A percentile compares a stretch with the other conserved stretches of the same genome.
phyloP scores from a whole-genome alignment of 1,140 invertebrate genomes.

The Ceratina australensis region DNA sequence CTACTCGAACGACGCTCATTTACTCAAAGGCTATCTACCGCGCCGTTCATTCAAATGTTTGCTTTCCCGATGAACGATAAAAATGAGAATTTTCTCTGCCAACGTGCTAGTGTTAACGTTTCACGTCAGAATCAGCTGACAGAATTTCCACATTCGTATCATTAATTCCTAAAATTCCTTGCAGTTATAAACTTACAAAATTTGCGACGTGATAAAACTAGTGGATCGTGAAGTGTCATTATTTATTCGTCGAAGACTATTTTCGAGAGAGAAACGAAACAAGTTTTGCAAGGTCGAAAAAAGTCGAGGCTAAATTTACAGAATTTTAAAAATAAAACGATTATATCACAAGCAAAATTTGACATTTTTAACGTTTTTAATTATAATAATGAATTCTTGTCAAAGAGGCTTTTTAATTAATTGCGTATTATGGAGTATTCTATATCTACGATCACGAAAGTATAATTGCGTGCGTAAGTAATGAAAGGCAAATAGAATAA shows the following conservation, averaged over 20 bases:
- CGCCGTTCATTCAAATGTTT: background rate
- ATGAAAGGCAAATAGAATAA: too few species aligned
- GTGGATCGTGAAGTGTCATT: background rate
- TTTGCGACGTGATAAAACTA: background rate
- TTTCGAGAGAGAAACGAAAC: conserved; percentile 2
- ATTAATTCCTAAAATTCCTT: too few species aligned
- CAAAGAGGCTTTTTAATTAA: too few species aligned
- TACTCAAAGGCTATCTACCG: background rate
- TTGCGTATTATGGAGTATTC: too few species aligned
- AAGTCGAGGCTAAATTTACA: conserved; percentile 1
- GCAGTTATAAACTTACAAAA: too few species aligned
- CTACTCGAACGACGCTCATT: background rate
- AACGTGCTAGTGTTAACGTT: too few species aligned
- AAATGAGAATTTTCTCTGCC: background rate
- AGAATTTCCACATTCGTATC: too few species aligned
- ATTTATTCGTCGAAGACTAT: background rate
- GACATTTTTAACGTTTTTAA: too few species aligned
- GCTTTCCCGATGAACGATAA: background rate
- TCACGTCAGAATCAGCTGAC: too few species aligned
- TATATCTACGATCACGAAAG: too few species aligned
- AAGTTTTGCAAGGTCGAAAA: conserved; percentile 19
- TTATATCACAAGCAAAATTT: background rate
- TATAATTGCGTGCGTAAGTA: too few species aligned
- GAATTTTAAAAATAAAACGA: conserved; percentile 8
- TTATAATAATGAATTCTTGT: too few species aligned